phyloP scores from a whole-genome alignment of 2,888 invertebrate species.

The Drosophila monieri region DNA sequence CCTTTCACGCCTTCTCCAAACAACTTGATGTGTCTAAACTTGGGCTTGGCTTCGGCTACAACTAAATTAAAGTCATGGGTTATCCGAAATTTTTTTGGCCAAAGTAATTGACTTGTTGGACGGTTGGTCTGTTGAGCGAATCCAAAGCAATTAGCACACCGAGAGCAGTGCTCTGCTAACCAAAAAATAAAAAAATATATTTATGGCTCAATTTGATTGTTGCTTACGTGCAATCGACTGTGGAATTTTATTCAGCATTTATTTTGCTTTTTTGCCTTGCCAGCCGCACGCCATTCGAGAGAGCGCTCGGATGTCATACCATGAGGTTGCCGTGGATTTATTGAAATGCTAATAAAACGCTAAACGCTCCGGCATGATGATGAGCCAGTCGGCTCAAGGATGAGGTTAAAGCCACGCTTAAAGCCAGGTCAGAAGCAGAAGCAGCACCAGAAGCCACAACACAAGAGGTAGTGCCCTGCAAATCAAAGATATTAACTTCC shows the following conservation, averaged over 20 bases:
- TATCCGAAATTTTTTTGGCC: constrained; percentile 10
- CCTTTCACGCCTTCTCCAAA: constrained; percentile 41
- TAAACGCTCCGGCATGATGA: constrained; percentile 35
- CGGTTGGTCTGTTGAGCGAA: constrained; percentile 43
- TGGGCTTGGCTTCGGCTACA: constrained; percentile 35
- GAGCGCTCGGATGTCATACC: constrained; percentile 20
- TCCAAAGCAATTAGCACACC: constrained; percentile 63
- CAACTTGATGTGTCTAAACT: constrained; percentile 11
- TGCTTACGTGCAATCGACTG: constrained; percentile 44
- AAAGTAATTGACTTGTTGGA: constrained; percentile 68
- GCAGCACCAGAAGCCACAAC: neutral
- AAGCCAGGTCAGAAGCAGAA: constrained; percentile 11
- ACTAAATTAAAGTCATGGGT: constrained; percentile 69
- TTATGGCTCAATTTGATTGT: constrained; percentile 43
- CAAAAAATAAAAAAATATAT: constrained; percentile 24
- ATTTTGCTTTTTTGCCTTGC: constrained; percentile 9
- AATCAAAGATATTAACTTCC: constrained; percentile 36
- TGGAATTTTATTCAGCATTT: constrained; percentile 19
- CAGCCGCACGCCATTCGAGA: constrained; percentile 41
- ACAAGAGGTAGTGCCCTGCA: constrained; percentile 9
- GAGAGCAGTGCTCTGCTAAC: constrained; percentile 13
- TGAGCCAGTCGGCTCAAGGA: constrained; percentile 28
- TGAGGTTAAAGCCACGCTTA: constrained; percentile 16
- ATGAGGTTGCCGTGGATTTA: constrained; percentile 28
- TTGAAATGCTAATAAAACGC: constrained; percentile 46